Base-by-base conservation (phyloP, 1,140 invertebrate genomes). In the Philotrypesis tridentata region DNA sequence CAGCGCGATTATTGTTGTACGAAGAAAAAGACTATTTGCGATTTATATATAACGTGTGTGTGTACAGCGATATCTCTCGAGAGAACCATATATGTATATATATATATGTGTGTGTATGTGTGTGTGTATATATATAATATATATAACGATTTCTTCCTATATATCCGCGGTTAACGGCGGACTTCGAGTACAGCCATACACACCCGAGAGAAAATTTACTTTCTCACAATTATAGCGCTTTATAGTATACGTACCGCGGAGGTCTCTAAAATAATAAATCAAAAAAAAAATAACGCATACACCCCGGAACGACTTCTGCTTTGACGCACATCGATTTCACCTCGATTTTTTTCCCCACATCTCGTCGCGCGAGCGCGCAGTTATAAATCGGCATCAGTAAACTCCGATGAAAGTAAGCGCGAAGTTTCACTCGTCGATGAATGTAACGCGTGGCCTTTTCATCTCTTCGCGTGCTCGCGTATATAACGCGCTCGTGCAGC, bases 271-370 rank as follows among this genome's bases (percentile, higher is more conserved):
- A n/a, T n/a, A n/a, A n/a, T n/a, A n/a, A n/a, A n/a, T n/a, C n/a
- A n/a, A n/a, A n/a, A n/a, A n/a, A 40, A 40, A 40, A 12, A 11
- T 40, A 1, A 12, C 8, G 37, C 8, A 40, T 40, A 40, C 43
- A 48, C 6, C 48, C 48, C 33, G 4, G 9, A 5, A 55, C 21
- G 21, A 55, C 48, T 55, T 55, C 48, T n/a, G 48, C n/a, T 55
- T 55, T n/a, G 48, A 55, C 48, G n/a, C 17, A n/a, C 7, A 79
- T 79, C 27, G 77, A 70, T 79, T 72, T 79, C 78, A 61, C 78
- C 21, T 55, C 48, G 21, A 55, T 1, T 55, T 21, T 55, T 55
- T 55, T 29, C 9, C 7, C 29, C 4, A 67, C 25, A 11, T 43
- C 40, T 61, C 48, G 25, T 68, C 11, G 5, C 37, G 5, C 33